phyloP scores from a whole-genome alignment of 1,140 invertebrate species.

The Steinernema feltiae region DNA sequence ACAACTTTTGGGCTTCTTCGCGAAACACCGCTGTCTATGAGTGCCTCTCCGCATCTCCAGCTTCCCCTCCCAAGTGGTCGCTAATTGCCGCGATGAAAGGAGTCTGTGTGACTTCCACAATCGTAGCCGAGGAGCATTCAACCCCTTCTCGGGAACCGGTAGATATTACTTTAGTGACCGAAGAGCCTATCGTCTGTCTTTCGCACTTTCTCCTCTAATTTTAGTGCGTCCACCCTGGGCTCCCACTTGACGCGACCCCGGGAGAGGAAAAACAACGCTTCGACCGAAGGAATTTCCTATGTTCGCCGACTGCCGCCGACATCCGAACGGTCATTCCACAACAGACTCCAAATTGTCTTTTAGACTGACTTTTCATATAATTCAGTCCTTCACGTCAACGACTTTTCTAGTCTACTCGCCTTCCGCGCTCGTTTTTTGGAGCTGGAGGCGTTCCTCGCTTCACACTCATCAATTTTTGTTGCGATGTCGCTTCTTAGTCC shows the following conservation, averaged over 20 bases:
- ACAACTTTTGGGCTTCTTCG: background rate
- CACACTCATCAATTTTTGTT: background rate
- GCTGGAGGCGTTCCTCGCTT: background rate
- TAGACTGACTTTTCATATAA: background rate
- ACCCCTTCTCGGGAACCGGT: background rate
- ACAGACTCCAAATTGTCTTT: background rate
- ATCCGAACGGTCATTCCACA: background rate
- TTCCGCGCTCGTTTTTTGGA: background rate
- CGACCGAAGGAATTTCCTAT: slow-evolving; percentile 1
- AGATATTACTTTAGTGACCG: background rate
- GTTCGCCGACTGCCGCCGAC: slow-evolving; percentile 4
- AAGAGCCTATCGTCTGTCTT: background rate
- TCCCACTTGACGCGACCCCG: slow-evolving; percentile 6
- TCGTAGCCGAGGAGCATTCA: background rate
- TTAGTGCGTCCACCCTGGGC: background rate
- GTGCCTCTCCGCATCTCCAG: background rate
- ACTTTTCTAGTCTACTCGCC: background rate
- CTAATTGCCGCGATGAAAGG: background rate
- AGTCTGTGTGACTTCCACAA: background rate
- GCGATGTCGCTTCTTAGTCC: no score
- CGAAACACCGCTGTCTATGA: background rate
- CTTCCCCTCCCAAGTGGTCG: background rate
- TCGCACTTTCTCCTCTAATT: background rate
- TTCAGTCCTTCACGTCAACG: background rate
- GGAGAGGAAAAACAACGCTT: background rate